Conservation (phyloP, 2,888 invertebrate genomes). For the Agonopterix subpropinquella region DNA sequence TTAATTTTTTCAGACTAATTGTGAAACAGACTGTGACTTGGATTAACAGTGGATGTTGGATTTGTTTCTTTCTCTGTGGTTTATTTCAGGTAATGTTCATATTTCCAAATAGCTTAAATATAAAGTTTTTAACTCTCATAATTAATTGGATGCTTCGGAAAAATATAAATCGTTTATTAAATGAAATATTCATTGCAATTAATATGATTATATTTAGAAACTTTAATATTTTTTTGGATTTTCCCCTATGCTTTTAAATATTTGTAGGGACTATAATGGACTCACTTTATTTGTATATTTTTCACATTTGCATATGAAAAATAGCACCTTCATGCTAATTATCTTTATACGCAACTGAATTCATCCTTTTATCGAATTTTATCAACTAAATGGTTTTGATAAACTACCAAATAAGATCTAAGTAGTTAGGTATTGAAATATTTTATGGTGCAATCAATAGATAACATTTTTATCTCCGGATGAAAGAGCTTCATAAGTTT, state of each 20-base stretch:
- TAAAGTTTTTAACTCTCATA: no score
- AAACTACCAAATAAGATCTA: not conserved
- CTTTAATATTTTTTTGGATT: no score
- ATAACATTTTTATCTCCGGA: no score
- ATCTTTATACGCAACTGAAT: conserved; percentile 1
- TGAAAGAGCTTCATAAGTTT: no score
- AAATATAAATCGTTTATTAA: no score
- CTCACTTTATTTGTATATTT: not conserved
- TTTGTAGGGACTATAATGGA: no score
- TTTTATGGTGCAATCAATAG: no score
- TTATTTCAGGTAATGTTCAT: conserved; percentile 2
- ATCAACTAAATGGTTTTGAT: not conserved
- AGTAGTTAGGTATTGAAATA: no score
- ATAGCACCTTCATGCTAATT: conserved; percentile 1
- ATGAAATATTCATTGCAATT: no score
- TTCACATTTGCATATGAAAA: conserved; percentile 3
- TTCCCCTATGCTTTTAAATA: no score
- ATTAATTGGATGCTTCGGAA: no score
- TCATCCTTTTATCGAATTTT: conserved; percentile 2
- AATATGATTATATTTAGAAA: no score
- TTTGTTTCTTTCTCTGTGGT: conserved; percentile 1
- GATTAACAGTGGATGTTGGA: conserved; percentile 1
- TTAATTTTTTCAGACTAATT: conserved; percentile 17
- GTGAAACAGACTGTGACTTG: conserved; percentile 14
- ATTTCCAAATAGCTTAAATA: not conserved